These are phyloP conservation scores for Acrossocheilus wenchowensis DNA, from an alignment of 2,797 vertebrate genomes.

Conservation along the genomic window DNA sequence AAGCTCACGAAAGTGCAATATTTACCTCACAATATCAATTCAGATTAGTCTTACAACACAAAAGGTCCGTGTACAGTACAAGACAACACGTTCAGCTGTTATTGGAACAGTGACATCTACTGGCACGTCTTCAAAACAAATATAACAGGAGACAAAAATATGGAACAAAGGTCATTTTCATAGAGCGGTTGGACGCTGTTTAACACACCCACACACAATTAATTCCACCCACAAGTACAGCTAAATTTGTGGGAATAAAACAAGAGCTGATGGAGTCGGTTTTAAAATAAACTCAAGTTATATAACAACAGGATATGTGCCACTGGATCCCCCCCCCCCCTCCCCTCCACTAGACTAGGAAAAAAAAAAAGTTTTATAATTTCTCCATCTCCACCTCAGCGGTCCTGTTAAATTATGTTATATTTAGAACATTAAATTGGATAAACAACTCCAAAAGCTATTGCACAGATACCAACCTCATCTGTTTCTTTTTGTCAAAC, in stretches of 20 bases:
- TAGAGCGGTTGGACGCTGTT: slow-evolving; percentile 7
- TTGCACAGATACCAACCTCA: slow-evolving; percentile 23
- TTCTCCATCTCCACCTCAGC: neutral
- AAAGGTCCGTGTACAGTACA: slow-evolving; percentile 7
- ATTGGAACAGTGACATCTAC: slow-evolving; percentile 81
- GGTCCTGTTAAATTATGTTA: neutral
- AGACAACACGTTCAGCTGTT: slow-evolving; percentile 54
- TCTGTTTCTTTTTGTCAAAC: slow-evolving; percentile 57
- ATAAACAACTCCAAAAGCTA: neutral
- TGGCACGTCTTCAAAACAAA: slow-evolving; percentile 61
- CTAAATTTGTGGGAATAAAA: slow-evolving; percentile 8
- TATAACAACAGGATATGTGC: slow-evolving; percentile 5
- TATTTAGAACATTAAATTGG: neutral
- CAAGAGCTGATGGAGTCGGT: slow-evolving; percentile 11
- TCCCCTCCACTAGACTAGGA: neutral
- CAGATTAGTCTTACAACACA: neutral
- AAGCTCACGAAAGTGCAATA: neutral
- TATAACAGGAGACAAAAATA: slow-evolving; percentile 23
- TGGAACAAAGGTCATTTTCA: slow-evolving; percentile 36
- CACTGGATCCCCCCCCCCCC: neutral
- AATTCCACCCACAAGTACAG: slow-evolving; percentile 26
- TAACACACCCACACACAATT: slow-evolving; percentile 31
- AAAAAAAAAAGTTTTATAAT: neutral
- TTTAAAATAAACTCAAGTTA: slow-evolving; percentile 20
- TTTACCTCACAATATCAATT: slow-evolving; percentile 2